Conservation (phyloP, 2,797 vertebrate genomes). For the Euphonia xanthogaster region DNA sequence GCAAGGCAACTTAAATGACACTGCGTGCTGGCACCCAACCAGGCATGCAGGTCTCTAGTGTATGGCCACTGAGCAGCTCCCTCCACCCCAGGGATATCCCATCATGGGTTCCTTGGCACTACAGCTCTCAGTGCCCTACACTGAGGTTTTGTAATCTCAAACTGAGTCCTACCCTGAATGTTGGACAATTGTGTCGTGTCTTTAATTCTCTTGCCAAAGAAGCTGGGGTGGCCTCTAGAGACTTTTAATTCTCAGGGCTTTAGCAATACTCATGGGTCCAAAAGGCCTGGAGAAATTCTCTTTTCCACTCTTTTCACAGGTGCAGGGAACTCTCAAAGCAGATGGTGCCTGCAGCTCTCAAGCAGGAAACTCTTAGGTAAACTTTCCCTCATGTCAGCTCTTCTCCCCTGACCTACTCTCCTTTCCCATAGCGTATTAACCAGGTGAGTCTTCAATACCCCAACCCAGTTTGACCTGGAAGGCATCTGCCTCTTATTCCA, state of each 20-base stretch:
- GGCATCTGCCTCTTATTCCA: neutral
- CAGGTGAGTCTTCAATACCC: neutral
- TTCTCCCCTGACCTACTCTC: neutral
- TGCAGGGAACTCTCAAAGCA: neutral
- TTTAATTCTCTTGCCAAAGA: neutral
- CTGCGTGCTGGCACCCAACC: neutral
- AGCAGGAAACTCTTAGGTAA: neutral
- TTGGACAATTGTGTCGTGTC: neutral
- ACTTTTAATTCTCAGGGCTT: neutral
- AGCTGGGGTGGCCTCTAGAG: neutral
- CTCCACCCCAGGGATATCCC: neutral
- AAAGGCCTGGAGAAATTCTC: neutral
- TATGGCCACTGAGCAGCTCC: neutral
- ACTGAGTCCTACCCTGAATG: neutral
- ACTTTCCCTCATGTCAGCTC: neutral
- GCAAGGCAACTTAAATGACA: neutral
- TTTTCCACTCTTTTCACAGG: neutral
- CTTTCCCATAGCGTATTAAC: neutral
- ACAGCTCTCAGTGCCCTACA: neutral
- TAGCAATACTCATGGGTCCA: neutral
- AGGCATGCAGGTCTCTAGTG: neutral
- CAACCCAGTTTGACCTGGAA: neutral
- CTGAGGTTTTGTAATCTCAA: neutral
- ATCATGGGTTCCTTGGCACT: rapidly evolving
- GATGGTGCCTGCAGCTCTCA: neutral